Conservation (phyloP, 2,113 vertebrate species). For the Plotosus lineatus region DNA sequence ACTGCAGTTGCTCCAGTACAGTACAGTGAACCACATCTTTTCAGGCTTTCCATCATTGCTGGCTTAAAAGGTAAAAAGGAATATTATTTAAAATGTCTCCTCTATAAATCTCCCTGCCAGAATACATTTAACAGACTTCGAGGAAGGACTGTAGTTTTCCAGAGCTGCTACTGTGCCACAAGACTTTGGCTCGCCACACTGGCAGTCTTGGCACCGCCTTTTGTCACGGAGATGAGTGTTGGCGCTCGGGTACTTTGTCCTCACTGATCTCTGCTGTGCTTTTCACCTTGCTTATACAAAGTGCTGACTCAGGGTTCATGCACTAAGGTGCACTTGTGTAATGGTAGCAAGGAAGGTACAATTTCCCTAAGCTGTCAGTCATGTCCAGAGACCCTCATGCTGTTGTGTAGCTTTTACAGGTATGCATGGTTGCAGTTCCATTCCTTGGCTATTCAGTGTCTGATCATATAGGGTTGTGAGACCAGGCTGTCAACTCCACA, state of each 20-base stretch:
- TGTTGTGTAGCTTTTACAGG: background rate
- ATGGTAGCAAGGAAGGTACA: background rate
- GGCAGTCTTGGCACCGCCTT: conserved; percentile 53
- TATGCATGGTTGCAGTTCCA: background rate
- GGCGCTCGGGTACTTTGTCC: conserved; percentile 41
- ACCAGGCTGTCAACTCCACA: background rate
- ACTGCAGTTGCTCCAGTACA: conserved; percentile 6
- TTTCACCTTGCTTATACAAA: background rate
- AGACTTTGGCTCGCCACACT: conserved; percentile 47
- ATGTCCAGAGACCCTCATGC: background rate
- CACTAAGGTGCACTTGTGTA: background rate
- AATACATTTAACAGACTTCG: conserved; percentile 29
- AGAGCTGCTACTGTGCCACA: conserved; percentile 25
- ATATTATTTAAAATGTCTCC: conserved; percentile 40
- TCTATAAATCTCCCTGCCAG: conserved; percentile 48
- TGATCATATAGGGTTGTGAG: background rate
- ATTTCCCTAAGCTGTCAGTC: background rate
- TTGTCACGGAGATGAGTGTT: conserved; percentile 51
- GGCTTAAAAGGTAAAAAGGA: background rate
- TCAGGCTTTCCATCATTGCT: background rate
- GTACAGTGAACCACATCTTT: background rate
- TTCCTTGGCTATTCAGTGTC: background rate
- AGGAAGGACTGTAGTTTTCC: background rate
- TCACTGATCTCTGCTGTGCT: conserved; percentile 28
- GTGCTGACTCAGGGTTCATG: conserved; percentile 18